A percentile compares a stretch with the other conserved stretches of the same genome.
phyloP scores from a whole-genome alignment of 2,113 vertebrate species.

The Beaufortia kweichowensis region DNA sequence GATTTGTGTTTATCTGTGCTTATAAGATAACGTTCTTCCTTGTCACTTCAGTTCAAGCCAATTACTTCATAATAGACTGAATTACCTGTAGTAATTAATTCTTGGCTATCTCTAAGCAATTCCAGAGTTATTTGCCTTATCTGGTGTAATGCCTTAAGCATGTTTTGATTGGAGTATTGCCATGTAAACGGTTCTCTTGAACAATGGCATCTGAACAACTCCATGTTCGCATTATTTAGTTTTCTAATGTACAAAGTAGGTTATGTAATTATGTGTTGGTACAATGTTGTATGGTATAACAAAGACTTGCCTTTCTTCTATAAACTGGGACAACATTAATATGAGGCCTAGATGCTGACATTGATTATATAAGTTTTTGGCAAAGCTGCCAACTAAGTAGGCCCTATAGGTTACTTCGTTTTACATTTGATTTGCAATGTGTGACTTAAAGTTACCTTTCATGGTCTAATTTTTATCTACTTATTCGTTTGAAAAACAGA shows the following conservation, averaged over 20 bases:
- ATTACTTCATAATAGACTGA: background rate
- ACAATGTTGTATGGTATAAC: slow-evolving; percentile 1
- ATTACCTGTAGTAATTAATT: background rate
- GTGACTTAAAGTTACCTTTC: too few species aligned
- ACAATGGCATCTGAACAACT: background rate
- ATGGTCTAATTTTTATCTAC: background rate
- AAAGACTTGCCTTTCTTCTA: background rate
- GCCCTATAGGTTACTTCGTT: too few species aligned
- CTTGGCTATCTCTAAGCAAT: background rate
- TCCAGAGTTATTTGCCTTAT: background rate
- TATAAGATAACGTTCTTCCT: too few species aligned
- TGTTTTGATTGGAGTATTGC: background rate
- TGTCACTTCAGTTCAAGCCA: background rate
- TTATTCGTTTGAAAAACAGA: background rate
- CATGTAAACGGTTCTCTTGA: background rate
- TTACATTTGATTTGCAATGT: too few species aligned
- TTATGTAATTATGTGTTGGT: slow-evolving; percentile 7
- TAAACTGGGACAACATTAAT: background rate
- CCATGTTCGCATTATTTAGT: background rate
- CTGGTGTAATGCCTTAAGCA: too few species aligned
- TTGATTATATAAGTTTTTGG: slow-evolving; percentile 18
- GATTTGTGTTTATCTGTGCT: too few species aligned
- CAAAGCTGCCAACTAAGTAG: slow-evolving; percentile 20
- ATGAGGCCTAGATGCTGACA: background rate
- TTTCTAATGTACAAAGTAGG: too few species aligned